phyloP scores from a whole-genome alignment of 1,140 invertebrate genomes.

The Achroia grisella region DNA sequence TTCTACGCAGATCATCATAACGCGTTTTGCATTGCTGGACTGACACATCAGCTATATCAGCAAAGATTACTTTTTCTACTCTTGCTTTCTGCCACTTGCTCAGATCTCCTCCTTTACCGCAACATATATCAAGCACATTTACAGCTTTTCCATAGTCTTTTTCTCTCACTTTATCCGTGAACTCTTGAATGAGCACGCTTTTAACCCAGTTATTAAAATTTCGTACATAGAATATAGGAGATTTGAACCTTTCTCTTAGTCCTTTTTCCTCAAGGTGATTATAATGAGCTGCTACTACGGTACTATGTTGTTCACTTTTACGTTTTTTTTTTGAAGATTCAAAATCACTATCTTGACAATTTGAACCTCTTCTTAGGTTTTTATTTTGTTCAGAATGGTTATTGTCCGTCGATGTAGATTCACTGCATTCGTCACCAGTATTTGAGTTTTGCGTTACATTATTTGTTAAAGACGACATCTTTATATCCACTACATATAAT shows the following conservation, averaged over 20 bases:
- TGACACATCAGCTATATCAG: conserved; percentile 95
- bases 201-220: conserved; percentile 99
- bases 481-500: too few relatives aligned
- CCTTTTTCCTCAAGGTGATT: conserved; percentile 89
- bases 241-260: conserved; percentile 84
- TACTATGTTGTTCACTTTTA: conserved; percentile 55
- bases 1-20: conserved; percentile 77
- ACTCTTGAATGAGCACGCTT: conserved; percentile 90
- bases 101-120: conserved; percentile 98
- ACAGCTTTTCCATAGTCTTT: conserved; percentile 75
- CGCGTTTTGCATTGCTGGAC: conserved; percentile 88
- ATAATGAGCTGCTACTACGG: conserved; percentile 88
- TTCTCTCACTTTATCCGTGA: conserved; percentile 77
- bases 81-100: conserved; percentile 93
- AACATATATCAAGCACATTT: conserved; percentile 83
- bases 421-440: background rate
- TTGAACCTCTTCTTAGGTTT: background rate
- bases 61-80: conserved; percentile 92
- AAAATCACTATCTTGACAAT: conserved; percentile 6
- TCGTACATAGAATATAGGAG: conserved; percentile 92
- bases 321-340: background rate
- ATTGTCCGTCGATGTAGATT: background rate
- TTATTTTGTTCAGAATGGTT: background rate
- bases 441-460: background rate
- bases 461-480: too few relatives aligned